Evolutionary conservation across 1,140 invertebrate genomes (phyloP), one percentile per base, ranked within the genome.

Genomic region (Lepidurus apus): DNA sequence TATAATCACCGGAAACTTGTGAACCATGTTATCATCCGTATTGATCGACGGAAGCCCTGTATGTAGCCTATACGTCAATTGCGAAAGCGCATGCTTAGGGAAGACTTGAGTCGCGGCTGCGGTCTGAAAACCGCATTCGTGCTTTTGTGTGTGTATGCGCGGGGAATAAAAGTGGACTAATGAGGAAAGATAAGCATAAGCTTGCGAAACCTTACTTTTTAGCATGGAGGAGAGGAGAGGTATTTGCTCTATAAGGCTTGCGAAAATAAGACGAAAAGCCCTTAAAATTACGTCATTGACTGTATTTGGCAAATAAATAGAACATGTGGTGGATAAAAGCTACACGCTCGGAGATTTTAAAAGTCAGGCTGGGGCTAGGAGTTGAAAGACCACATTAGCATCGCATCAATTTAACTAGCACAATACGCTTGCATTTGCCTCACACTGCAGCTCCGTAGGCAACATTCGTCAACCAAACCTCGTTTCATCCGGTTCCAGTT

Each of bases 11-110:
- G 53, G 53, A 65, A 65, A 65, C 53, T 65, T n/a, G 53, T 65
- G 21, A 65, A 65, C 53, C 53, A 65, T 65, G 53, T 65, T 65
- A 65, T 65, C 53, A 21, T 65, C 53, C 53, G 53, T 65, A 65
- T 65, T 65, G 53, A 65, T 65, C 53, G 53, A 65, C 8, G 53
- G 53, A 65, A 65, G 17, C 9, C 53, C 53, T 13, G 17, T 17
- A 7, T 65, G 53, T 65, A n/a, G n/a, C n/a, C n/a, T n/a, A 17
- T 47, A 21, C 21, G 53, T 21, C 17, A 65, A 65, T 13, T 65
- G 17, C 53, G 6, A 21, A 21, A 65, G 53, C 53, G 53, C 53
- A 65, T 65, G 53, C 21, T 21, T 9, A 21, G 17, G 53, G 53
- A 13, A 21, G 53, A 65, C 21, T 53, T 65, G n/a, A 13, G 17